Conservation (phyloP, 2,888 invertebrate species). For the Mimachlamys varia region DNA sequence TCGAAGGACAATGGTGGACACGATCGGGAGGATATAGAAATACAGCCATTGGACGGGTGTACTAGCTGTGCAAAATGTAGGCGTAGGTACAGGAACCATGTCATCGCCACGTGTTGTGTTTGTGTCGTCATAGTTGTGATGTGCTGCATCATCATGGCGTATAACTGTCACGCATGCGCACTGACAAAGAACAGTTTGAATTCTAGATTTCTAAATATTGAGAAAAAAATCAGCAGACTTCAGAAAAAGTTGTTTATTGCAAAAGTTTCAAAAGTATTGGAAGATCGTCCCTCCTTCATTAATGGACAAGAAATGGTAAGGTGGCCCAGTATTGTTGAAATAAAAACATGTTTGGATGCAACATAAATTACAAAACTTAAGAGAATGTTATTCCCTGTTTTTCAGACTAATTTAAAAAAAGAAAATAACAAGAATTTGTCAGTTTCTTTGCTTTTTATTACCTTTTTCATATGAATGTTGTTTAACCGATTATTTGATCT, state of each 20-base stretch:
- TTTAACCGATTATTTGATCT: too few relatives aligned
- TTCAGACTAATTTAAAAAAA: too few relatives aligned
- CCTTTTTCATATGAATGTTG: not conserved
- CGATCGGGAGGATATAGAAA: not conserved
- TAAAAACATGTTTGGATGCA: not conserved
- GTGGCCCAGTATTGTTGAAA: not conserved
- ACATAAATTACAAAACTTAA: not conserved
- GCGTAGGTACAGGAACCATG: not conserved
- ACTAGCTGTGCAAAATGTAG: not conserved
- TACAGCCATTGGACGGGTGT: not conserved
- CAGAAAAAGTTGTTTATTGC: not conserved
- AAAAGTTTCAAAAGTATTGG: not conserved
- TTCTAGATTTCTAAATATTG: not conserved
- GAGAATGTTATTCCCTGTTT: not conserved
- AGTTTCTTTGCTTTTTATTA: not conserved
- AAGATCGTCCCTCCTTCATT: not conserved
- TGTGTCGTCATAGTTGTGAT: not conserved
- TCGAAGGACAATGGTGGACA: conserved; percentile 19
- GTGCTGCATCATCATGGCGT: not conserved
- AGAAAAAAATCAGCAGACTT: not conserved
- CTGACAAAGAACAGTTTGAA: not conserved
- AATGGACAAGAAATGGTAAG: not conserved
- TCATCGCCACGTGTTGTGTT: not conserved
- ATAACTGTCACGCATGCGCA: not conserved
- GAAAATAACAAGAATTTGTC: not conserved